Conservation (phyloP, 2,888 invertebrate genomes). For the Rosalia funebris region DNA sequence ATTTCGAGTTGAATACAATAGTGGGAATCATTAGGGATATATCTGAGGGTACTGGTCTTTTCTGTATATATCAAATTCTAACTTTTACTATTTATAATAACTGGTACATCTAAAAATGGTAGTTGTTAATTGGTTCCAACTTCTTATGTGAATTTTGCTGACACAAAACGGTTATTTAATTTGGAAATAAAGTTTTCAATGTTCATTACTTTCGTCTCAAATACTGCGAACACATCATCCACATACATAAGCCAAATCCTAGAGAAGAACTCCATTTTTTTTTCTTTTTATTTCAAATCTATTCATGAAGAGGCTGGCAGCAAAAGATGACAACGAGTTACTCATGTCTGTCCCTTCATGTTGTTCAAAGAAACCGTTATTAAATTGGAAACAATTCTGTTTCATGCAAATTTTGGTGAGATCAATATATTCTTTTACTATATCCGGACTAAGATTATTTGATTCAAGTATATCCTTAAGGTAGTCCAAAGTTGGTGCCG, state of each 20-base stretch:
- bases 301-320: not conserved
- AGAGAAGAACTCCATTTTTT: not conserved
- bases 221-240: slow-evolving; percentile 1
- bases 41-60: not conserved
- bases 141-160: not conserved
- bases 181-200: not conserved
- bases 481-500: not conserved
- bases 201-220: not conserved
- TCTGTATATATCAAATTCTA: not conserved
- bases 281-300: not conserved
- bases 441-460: not conserved
- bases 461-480: not conserved
- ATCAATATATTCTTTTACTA: not conserved
- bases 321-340: not conserved
- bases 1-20: not conserved
- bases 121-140: not conserved
- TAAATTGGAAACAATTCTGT: slow-evolving; percentile 1
- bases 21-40: not conserved
- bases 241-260: not conserved
- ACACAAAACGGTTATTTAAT: not conserved
- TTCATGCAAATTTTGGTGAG: not conserved
- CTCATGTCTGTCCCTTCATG: not conserved
- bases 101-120: not conserved
- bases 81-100: not conserved
- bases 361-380: not conserved